Evolutionary conservation across 2,888 invertebrate species (phyloP).

Genomic region (Thumatha senex): DNA sequence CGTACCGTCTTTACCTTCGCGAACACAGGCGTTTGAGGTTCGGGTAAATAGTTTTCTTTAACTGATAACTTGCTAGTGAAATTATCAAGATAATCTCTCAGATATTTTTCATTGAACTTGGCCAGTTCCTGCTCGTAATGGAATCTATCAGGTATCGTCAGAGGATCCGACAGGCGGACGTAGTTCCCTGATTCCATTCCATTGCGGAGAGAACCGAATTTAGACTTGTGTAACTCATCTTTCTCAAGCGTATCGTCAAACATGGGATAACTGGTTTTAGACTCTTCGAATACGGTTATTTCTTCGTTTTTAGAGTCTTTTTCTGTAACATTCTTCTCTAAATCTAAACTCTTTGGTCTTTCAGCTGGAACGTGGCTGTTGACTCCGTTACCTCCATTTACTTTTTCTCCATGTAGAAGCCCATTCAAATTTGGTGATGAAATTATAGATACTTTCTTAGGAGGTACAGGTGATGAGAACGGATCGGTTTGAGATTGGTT

Average conservation of each 20-base stretch:
- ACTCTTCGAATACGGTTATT: slow-evolving; percentile 50
- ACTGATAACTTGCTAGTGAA: slow-evolving; percentile 64
- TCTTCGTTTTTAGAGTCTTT: slow-evolving; percentile 50
- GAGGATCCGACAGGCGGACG: slow-evolving; percentile 67
- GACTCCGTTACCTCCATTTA: slow-evolving; percentile 21
- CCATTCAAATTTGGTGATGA: slow-evolving; percentile 28
- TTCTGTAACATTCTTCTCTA: slow-evolving; percentile 53
- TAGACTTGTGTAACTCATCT: slow-evolving; percentile 66
- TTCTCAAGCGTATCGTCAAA: slow-evolving; percentile 54
- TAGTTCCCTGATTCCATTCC: slow-evolving; percentile 71
- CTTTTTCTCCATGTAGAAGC: slow-evolving; percentile 35
- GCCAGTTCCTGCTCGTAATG: slow-evolving; percentile 75
- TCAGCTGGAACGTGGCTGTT: slow-evolving; percentile 53
- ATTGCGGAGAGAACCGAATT: slow-evolving; percentile 74
- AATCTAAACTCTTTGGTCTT: slow-evolving; percentile 66
- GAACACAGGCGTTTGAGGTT: slow-evolving; percentile 76
- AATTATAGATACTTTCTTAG: slow-evolving; percentile 37
- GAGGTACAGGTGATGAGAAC: slow-evolving; percentile 44
- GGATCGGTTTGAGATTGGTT: slow-evolving; percentile 70
- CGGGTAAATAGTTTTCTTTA: slow-evolving; percentile 73
- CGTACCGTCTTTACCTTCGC: slow-evolving; percentile 72
- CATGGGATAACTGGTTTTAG: slow-evolving; percentile 55
- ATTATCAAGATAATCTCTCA: slow-evolving; percentile 67
- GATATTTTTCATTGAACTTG: slow-evolving; percentile 74
- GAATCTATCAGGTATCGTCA: slow-evolving; percentile 61